phyloP scores from a whole-genome alignment of 2,113 vertebrate species.

The Gallinago media region DNA sequence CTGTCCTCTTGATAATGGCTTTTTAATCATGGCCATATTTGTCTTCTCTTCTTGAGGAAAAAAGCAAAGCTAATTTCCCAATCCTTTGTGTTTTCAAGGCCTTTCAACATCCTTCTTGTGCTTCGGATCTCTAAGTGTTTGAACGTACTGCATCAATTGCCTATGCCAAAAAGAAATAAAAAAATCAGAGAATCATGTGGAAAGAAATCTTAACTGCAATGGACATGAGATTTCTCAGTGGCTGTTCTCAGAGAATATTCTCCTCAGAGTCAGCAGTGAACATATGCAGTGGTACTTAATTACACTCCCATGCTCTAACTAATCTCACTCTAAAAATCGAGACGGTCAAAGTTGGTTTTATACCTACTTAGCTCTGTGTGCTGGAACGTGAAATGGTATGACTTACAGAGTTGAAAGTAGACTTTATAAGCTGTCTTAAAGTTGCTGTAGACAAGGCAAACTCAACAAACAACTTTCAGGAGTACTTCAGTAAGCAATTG shows the following conservation, averaged over 20 bases:
- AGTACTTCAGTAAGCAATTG: slow-evolving; percentile 24
- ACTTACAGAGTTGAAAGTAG: slow-evolving; percentile 6
- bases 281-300: not conserved
- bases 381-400: not conserved
- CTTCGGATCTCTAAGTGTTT: not conserved
- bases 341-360: not conserved
- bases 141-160: not conserved
- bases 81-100: not conserved
- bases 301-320: not conserved
- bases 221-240: not conserved
- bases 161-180: not conserved
- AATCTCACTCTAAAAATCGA: not conserved
- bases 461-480: slow-evolving; percentile 34
- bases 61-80: not conserved
- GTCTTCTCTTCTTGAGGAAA: not conserved
- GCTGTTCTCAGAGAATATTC: not conserved
- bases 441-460: slow-evolving; percentile 39
- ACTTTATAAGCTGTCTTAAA: not conserved
- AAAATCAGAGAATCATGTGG: not conserved
- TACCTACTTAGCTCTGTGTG: not conserved
- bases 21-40: not conserved
- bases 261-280: not conserved
- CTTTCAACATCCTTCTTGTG: not conserved
- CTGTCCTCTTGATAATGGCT: not conserved
- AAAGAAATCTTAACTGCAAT: not conserved